A percentile compares a stretch with the other conserved stretches of the same genome.
These are phyloP conservation scores for Camponotus fellah DNA, from an alignment of 2,888 invertebrate genomes.

Conservation along the genomic window DNA sequence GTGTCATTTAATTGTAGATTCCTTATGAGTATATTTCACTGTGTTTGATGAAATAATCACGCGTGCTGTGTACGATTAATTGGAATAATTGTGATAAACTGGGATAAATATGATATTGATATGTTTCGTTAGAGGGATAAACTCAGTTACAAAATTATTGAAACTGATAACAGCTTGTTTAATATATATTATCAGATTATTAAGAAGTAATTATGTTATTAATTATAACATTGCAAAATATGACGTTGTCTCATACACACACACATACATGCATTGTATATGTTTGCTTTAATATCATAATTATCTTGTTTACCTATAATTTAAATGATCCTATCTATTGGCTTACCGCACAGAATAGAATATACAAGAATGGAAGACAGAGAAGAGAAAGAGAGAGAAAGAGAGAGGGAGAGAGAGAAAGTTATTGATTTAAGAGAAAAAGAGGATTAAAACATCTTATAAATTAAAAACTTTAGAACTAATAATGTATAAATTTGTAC, in stretches of 20 bases:
- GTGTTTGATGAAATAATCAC: not conserved
- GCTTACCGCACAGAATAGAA: not conserved
- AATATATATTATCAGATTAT: conserved; percentile 12
- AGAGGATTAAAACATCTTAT: not conserved
- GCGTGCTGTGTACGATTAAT: not conserved
- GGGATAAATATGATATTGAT: conserved; percentile 20
- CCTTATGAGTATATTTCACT: not conserved
- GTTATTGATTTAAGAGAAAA: conserved; percentile 15
- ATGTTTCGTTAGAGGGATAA: not conserved
- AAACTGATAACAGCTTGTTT: conserved; percentile 4
- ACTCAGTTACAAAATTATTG: conserved; percentile 1
- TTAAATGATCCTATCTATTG: not conserved
- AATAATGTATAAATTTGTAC: conserved; percentile 4
- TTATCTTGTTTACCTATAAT: conserved; percentile 8
- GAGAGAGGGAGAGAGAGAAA: not conserved
- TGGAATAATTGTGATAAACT: conserved; percentile 26
- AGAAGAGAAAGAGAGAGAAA: not conserved
- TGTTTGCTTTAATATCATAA: conserved; percentile 6
- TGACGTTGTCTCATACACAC: not conserved
- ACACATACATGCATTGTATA: not conserved
- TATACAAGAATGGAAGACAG: not conserved
- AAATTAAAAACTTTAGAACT: not conserved
- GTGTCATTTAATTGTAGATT: conserved; percentile 1
- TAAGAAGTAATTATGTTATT: conserved; percentile 18
- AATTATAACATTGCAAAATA: conserved; percentile 27